phyloP scores from a whole-genome alignment of 2,113 vertebrate genomes.

The Rhabdomys dilectus region DNA sequence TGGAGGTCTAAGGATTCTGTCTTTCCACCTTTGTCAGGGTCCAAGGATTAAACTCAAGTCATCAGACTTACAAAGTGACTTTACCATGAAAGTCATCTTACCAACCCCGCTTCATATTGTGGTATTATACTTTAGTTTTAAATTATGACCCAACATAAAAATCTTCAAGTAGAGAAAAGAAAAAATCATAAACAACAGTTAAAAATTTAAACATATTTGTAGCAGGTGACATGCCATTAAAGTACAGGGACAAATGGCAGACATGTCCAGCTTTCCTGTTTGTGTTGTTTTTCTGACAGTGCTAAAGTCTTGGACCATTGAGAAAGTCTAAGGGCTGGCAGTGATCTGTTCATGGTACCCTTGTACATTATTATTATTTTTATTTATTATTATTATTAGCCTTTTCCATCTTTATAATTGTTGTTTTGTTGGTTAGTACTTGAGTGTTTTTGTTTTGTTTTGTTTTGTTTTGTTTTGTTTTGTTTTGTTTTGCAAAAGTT shows the following conservation, averaged over 20 bases:
- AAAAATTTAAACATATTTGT: not conserved
- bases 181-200: not conserved
- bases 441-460: not conserved
- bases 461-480: no score
- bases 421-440: not conserved
- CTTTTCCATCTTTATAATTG: not conserved
- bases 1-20: not conserved
- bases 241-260: not conserved
- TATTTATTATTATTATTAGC: not conserved
- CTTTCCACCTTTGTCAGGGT: no score
- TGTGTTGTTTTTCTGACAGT: constrained; percentile 1
- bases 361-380: not conserved
- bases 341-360: not conserved
- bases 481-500: not conserved
- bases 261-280: no score
- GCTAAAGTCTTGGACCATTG: not conserved
- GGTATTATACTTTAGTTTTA: constrained; percentile 45
- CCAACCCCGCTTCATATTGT: not conserved
- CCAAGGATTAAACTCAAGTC: not conserved
- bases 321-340: not conserved
- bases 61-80: not conserved
- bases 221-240: not conserved
- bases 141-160: constrained; percentile 33
- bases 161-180: not conserved
- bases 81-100: no score